Evolutionary conservation across 2,888 invertebrate species (phyloP), one percentile per base, ranked within the genome.

Genomic region (Escarpia spicata): DNA sequence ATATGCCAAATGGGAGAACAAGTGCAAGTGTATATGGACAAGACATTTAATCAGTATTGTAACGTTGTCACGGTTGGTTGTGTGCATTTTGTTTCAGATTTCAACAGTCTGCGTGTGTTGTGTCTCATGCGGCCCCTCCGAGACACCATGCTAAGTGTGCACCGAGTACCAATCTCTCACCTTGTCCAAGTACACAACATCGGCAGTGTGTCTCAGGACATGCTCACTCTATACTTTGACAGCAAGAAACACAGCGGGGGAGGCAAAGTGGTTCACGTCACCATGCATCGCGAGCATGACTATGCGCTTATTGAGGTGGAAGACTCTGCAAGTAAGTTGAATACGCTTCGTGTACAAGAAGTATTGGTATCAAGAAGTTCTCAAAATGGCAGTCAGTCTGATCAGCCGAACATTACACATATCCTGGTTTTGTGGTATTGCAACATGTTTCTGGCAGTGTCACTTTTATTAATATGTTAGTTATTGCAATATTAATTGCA

Each of bases 121-220:
- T 75, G 75, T 75, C 6, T 75, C n/a, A 26, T 26, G n/a, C 19
- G 75, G 1, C 92, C 92, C 0, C 90, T 92, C 89, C 45, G 37
- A 26, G 92, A 43, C n/a, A 52, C 58, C 37, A 93, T 93, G 93
- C 44, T 93, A n/a, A 44, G 43, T 26, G 52, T 93, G 52, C 43
- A 91, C n/a, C 92, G 75, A 45, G 92, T 93, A 31, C 92, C 92
- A 44, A n/a, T 58, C 43, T 58, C 93, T 26, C n/a, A 44, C 37
- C 31, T 37, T 52, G 60, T 93, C 43, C 93, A 93, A 44, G 75
- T 93, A 37, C 92, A 92, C 75, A 90, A 92, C 91, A 26, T 43
- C 43, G 92, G 91, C 58, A 15, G n/a, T 10, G 31, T 93, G 26
- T 52, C 90, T 19, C 6, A 45, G 19, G 93, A 92, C 43, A 45